Conservation (phyloP, 2,797 vertebrate genomes). For the Epinephelus awoara region DNA sequence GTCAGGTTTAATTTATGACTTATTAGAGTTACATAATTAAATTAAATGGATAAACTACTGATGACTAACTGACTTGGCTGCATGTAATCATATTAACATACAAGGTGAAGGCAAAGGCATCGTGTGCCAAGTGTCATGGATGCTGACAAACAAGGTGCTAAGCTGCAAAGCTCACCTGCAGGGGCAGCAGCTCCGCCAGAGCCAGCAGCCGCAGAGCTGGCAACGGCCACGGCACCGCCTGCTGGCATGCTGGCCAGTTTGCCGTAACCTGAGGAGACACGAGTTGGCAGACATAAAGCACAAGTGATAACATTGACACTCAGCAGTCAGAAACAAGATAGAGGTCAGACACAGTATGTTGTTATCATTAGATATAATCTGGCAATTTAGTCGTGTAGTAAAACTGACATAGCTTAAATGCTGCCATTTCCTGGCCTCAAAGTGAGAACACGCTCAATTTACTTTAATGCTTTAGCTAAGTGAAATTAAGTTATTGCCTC, state of each 20-base stretch:
- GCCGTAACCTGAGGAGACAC: slow-evolving; percentile 81
- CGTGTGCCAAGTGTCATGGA: slow-evolving; percentile 41
- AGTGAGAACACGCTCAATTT: neutral
- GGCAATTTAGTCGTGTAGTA: neutral
- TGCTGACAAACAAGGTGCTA: slow-evolving; percentile 60
- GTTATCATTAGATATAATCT: neutral
- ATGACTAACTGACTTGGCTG: neutral
- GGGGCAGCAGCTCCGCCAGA: slow-evolving; percentile 82
- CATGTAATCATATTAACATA: slow-evolving; percentile 10
- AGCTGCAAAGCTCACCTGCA: slow-evolving; percentile 80
- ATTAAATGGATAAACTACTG: neutral
- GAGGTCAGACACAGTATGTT: slow-evolving; percentile 15
- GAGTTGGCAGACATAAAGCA: slow-evolving; percentile 54
- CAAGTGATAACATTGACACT: slow-evolving; percentile 6
- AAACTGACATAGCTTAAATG: neutral
- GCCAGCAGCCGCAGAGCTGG: slow-evolving; percentile 78
- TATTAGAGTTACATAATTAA: neutral
- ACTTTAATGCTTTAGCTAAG: too few species aligned
- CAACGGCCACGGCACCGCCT: slow-evolving; percentile 85
- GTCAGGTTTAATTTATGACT: neutral
- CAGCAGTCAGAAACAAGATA: slow-evolving; percentile 31
- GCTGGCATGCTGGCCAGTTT: slow-evolving; percentile 88
- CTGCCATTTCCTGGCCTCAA: neutral
- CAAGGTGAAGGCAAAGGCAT: slow-evolving; percentile 31
- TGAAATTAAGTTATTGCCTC: neutral